Base-by-base conservation (phyloP, 2,888 invertebrate genomes). In the Drosophila stalkeri region DNA sequence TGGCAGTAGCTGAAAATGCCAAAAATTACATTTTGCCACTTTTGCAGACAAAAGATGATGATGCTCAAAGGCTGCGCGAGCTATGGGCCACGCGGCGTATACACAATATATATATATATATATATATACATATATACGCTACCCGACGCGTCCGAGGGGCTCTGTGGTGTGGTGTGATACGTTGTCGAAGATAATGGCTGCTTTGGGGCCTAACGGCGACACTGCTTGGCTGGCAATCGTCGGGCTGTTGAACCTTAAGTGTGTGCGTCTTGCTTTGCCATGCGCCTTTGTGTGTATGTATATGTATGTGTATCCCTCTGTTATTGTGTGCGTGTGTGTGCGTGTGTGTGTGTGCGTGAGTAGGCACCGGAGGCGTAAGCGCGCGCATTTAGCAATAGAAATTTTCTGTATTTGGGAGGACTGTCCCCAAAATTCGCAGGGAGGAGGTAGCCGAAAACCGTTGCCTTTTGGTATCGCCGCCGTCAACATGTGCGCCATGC, bases 11-110 rank as follows among this genome's bases (percentile, higher is more conserved):
- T 73, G 69, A 71, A 81, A 90, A 87, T 87, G 85, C 83, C 86
- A 88, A 90, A 90, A 86, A 89, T 90, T 90, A 86, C 88, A 86
- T 86, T 90, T 86, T 75, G 83, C 90, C 89, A 88, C 88, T 82
- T 84, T 79, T 74, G 73, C 81, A 87, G 82, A 86, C 89, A 77
- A 77, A 81, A 80, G 46, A 46, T 46, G 82, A 86, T 77, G 82
- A 82, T 74, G 71, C 77, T 73, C 59, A 75, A 81, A 71, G 74
- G 41, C 47, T 52, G 54, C 52, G 68, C 20, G 68, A 33, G 57
- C 39, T 43, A 33, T 20, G 56, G 52, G 56, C 49, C 64, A 69
- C 70, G 67, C 66, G 52, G 63, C 84, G 82, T 84, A 84, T 80
- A 87, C 86, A 88, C 88, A 88, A 86, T 76, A 75, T 75, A 75